Evolutionary conservation across 2,888 invertebrate genomes (phyloP).

Genomic region (Rhynchonema sp.): DNA sequence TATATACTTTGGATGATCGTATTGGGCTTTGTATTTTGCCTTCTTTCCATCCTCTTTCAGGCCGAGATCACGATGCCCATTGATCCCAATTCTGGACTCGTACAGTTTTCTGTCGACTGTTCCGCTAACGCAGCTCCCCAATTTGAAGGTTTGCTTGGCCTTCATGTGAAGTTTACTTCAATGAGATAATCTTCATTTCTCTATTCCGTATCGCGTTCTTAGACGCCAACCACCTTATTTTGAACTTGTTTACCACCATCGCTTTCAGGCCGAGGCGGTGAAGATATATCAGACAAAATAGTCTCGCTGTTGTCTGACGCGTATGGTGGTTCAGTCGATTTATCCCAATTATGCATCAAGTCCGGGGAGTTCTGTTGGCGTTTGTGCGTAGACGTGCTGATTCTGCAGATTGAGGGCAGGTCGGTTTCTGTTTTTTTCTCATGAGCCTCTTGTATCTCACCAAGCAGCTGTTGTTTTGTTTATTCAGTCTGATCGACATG

Average conservation of each 20-base stretch:
- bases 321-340: conserved; percentile 35
- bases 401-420: conserved; percentile 25
- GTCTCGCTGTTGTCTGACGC: conserved; percentile 56
- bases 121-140: conserved; percentile 91
- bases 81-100: conserved; percentile 48
- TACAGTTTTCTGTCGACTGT: conserved; percentile 90
- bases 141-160: conserved; percentile 56
- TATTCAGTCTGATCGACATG: conserved; percentile 66
- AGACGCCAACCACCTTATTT: background rate
- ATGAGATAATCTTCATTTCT: background rate
- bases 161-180: background rate
- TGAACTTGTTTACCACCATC: background rate
- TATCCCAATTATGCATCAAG: conserved; percentile 51
- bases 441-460: conserved; percentile 8
- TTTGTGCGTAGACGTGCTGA: conserved; percentile 75
- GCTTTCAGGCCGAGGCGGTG: conserved; percentile 51
- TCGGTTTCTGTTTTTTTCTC: background rate
- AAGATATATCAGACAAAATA: conserved; percentile 63
- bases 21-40: too few species aligned
- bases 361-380: conserved; percentile 77
- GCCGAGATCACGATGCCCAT: background rate
- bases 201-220: background rate
- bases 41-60: too few species aligned
- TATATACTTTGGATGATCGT: background rate
- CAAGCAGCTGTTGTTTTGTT: conserved; percentile 16